Conservation (phyloP, 2,888 invertebrate species). For the Byasa hedistus region DNA sequence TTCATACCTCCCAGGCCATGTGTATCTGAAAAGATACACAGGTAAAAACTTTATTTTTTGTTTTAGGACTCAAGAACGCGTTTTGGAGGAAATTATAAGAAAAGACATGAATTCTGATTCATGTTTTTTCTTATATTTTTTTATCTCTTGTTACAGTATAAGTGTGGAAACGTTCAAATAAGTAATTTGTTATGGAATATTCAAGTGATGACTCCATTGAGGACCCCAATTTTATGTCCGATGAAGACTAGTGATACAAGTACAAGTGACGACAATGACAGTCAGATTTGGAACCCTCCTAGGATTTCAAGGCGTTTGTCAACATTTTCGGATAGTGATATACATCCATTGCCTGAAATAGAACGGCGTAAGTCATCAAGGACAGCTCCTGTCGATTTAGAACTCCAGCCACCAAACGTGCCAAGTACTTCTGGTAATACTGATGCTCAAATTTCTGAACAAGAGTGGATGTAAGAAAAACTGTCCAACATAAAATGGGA, state of each 20-base stretch:
- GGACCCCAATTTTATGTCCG: slow-evolving; percentile 23
- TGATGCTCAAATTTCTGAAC: slow-evolving; percentile 14
- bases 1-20: slow-evolving; percentile 23
- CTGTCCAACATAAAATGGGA: slow-evolving; percentile 29
- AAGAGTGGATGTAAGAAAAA: slow-evolving; percentile 28
- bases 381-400: slow-evolving; percentile 28
- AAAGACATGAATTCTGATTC: slow-evolving; percentile 17
- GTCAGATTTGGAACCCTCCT: slow-evolving; percentile 25
- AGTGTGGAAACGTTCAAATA: slow-evolving; percentile 22
- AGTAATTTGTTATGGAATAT: slow-evolving; percentile 22
- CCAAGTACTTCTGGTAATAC: slow-evolving; percentile 24
- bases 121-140: slow-evolving; percentile 21
- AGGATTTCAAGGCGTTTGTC: slow-evolving; percentile 15
- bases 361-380: slow-evolving; percentile 30
- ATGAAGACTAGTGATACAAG: slow-evolving; percentile 20
- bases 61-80: slow-evolving; percentile 1
- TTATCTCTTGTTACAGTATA: slow-evolving; percentile 23
- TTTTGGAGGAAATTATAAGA: slow-evolving; percentile 4
- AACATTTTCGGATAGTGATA: slow-evolving; percentile 27
- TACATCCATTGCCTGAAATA: slow-evolving; percentile 31
- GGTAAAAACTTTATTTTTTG: not conserved
- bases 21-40: slow-evolving; percentile 13
- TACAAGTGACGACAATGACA: slow-evolving; percentile 25
- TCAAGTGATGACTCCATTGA: slow-evolving; percentile 24
- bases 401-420: slow-evolving; percentile 30